Conservation (phyloP, 2,113 vertebrate genomes). For the Mastomys natalensis region DNA sequence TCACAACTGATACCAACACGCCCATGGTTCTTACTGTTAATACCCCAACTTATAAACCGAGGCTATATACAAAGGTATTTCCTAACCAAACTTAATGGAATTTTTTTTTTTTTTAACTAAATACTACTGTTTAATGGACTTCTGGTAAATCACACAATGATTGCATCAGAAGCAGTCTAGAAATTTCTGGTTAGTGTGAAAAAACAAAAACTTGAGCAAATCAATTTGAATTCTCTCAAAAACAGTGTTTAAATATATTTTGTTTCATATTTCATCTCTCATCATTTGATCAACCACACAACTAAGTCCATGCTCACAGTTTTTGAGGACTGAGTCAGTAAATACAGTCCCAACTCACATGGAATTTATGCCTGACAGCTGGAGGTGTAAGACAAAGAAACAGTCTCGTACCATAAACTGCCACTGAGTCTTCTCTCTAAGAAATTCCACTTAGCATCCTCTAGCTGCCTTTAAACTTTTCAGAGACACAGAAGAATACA, state of each 20-base stretch:
- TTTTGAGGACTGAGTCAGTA: background rate
- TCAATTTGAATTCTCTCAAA: constrained; percentile 4
- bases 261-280: constrained; percentile 40
- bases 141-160: background rate
- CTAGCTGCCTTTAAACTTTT: background rate
- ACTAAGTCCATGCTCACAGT: background rate
- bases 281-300: background rate
- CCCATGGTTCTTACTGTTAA: constrained; percentile 24
- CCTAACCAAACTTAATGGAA: constrained; percentile 29
- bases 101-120: constrained; percentile 2
- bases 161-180: background rate
- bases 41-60: constrained; percentile 19
- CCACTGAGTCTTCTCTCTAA: background rate
- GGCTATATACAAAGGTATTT: background rate
- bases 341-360: background rate
- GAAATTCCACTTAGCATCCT: background rate
- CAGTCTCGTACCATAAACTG: no score
- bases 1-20: constrained; percentile 25
- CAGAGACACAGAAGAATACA: background rate
- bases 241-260: constrained; percentile 14
- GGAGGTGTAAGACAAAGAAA: background rate
- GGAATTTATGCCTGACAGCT: background rate
- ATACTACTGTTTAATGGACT: background rate
- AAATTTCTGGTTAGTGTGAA: background rate
- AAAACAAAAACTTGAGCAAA: constrained; percentile 2